Base-by-base conservation (phyloP, 2,888 invertebrate genomes). In the Prosopocoilus inquinatus region DNA sequence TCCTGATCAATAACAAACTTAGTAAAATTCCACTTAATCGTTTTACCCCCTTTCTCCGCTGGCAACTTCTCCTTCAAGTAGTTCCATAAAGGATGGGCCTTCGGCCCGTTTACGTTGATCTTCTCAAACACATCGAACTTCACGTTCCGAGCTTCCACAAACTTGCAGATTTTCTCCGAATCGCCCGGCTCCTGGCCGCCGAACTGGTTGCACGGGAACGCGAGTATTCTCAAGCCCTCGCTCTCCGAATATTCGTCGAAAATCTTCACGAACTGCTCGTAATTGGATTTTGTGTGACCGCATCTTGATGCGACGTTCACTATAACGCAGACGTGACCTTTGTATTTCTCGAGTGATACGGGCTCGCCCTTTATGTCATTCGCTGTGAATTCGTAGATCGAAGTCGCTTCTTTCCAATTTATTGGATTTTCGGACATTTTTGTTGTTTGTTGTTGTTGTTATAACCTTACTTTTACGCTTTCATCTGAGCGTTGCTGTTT, bases 251-350 rank as follows among this genome's bases (percentile, higher is more conserved):
- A 90, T 70, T 89, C 83, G 52, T 88, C 86, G 73, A 87, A 84
- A 58, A 94, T 75, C 68, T 87, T 85, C 72, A 89, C 88, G 57
- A 94, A 78, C 76, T 93, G 90, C 65, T 87, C 88, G 79, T 94
- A 94, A 78, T 93, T 90, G 61, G 85, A 86, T 54, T 86, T 83
- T 0, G 94, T 92, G 54, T 90, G 82, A 11, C 93, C 93, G 77
- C 94, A 94, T 73, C 92, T 85, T 3, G 90, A 90, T 3, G 94
- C 94, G 33, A 94, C 94, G 75, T 94, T 94, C n/a, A 94, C 92
- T 62, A 94, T 87, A 50, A 95, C 79, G 64, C 88, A 85, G 45
- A 92, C 91, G 77, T 92, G 87, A 53, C 88, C 93, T 73, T 88
- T 81, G 78, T 92, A 93, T 33, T 86, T 88, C 55, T 90, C 89